Conservation (phyloP, 2,888 invertebrate species). For the Stomorhina lunata region DNA sequence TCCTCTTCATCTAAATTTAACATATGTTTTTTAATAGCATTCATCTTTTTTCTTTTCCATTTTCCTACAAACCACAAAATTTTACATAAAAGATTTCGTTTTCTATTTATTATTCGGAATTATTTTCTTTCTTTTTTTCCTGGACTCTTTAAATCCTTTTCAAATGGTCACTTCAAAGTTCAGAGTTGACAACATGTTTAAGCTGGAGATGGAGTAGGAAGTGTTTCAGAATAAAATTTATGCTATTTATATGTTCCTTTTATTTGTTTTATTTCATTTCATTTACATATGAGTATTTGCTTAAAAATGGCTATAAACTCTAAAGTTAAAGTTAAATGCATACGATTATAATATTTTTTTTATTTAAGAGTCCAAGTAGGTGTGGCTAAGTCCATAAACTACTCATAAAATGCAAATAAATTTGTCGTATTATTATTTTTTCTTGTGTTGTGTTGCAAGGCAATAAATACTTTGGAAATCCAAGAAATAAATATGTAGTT, state of each 20-base stretch:
- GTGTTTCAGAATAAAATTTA: slow-evolving; percentile 22
- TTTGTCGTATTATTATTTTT: slow-evolving; percentile 33
- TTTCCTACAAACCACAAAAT: slow-evolving; percentile 21
- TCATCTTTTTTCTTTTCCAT: too few species aligned
- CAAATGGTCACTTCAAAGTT: background rate
- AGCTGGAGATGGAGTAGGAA: background rate
- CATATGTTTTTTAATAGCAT: background rate
- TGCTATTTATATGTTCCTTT: slow-evolving; percentile 21
- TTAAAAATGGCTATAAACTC: too few species aligned
- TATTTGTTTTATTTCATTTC: background rate
- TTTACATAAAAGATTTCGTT: slow-evolving; percentile 46
- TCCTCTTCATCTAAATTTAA: background rate
- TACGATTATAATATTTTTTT: slow-evolving; percentile 1
- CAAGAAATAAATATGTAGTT: background rate
- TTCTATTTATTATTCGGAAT: slow-evolving; percentile 16
- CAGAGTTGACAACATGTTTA: slow-evolving; percentile 41
- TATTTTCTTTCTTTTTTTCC: background rate
- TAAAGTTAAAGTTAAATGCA: background rate
- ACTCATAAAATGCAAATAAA: slow-evolving; percentile 57
- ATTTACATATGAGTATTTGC: background rate
- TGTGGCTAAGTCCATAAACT: slow-evolving; percentile 58
- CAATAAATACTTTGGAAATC: slow-evolving; percentile 3
- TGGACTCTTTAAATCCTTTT: slow-evolving; percentile 36
- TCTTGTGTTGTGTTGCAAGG: background rate
- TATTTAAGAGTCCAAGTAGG: slow-evolving; percentile 50